Evolutionary conservation across 2,797 vertebrate genomes (phyloP).

Genomic region (Chelonia mydas): DNA sequence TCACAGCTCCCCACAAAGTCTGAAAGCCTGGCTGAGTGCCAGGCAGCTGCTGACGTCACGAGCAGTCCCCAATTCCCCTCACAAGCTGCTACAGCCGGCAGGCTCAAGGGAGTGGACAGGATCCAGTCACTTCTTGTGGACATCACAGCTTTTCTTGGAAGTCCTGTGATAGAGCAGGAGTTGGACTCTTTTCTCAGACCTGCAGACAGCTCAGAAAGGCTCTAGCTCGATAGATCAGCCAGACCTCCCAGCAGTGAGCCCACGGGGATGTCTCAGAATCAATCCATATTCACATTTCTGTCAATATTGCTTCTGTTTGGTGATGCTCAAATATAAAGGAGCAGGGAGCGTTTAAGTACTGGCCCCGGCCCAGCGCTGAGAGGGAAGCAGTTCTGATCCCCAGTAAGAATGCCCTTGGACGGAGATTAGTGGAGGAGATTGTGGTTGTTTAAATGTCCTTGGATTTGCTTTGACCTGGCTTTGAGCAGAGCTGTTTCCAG

Average conservation of each 20-base stretch:
- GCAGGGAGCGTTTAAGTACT: not conserved
- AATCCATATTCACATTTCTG: not conserved
- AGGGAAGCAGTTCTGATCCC: not conserved
- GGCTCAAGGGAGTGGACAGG: no score
- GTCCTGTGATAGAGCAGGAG: not conserved
- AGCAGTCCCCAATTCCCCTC: no score
- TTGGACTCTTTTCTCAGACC: not conserved
- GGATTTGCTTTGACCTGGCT: not conserved
- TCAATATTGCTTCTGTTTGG: not conserved
- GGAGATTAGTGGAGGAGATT: not conserved
- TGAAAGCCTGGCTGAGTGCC: not conserved
- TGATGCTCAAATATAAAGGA: not conserved
- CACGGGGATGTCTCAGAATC: no score
- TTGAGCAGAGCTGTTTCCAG: not conserved
- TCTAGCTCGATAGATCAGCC: not conserved
- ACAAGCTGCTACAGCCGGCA: not conserved
- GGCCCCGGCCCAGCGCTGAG: not conserved
- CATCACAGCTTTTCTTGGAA: not conserved
- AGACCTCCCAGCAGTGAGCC: not conserved
- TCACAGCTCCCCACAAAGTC: not conserved
- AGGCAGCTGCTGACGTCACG: not conserved
- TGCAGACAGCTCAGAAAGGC: not conserved
- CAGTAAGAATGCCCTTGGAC: not conserved
- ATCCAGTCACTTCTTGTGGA: not conserved
- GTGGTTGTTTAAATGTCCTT: rapidly evolving